phyloP scores from a whole-genome alignment of 2,113 vertebrate genomes.

The Panthera leo region DNA sequence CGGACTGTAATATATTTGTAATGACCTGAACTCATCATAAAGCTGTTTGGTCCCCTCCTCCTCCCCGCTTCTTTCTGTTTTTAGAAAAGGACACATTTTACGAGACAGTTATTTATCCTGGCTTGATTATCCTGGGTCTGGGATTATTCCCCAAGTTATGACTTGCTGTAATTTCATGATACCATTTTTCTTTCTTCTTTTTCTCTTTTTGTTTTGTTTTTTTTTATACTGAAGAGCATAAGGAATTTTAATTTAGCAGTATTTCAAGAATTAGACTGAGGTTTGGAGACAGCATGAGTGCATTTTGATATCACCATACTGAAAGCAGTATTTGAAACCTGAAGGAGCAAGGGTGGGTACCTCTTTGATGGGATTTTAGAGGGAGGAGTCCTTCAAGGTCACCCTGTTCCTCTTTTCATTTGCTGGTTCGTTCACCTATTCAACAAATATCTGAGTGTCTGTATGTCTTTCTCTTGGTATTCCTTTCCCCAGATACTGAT shows the following conservation, averaged over 20 bases:
- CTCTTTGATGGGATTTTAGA: not conserved
- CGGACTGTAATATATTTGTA: not conserved
- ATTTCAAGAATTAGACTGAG: not conserved
- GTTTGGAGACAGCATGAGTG: not conserved
- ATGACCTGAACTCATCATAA: not conserved
- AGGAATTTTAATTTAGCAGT: not conserved
- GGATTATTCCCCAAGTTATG: not conserved
- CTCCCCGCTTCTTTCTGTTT: rapidly evolving
- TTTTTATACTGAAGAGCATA: not conserved
- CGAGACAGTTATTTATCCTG: not conserved
- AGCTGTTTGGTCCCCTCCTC: not conserved
- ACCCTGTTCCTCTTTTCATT: not conserved
- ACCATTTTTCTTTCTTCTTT: not conserved
- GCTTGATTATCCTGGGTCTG: not conserved
- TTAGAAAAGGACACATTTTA: not conserved
- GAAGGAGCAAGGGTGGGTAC: not conserved
- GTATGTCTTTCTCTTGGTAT: not conserved
- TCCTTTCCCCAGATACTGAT: not conserved
- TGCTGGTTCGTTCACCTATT: not conserved
- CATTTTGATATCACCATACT: not conserved
- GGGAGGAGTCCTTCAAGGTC: not conserved
- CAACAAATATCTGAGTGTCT: not conserved
- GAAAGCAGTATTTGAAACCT: not conserved
- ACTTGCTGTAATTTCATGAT: not conserved
- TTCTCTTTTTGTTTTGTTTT: not conserved